Evolutionary conservation across 2,888 invertebrate genomes (phyloP).

Genomic region (Drosophila testacea): DNA sequence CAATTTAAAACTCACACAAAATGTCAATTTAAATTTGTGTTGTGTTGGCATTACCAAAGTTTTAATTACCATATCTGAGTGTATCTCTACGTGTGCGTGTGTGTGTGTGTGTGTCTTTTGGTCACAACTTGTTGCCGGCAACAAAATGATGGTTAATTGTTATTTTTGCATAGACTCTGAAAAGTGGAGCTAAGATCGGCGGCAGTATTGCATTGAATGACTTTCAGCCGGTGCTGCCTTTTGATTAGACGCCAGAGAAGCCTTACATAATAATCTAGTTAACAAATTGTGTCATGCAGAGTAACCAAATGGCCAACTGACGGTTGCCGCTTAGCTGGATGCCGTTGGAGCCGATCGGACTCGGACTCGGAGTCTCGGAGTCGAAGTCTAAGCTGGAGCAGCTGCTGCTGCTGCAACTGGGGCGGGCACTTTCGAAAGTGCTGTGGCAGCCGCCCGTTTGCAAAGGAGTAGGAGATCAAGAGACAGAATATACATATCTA

Average conservation of each 20-base stretch:
- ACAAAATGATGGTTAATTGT: constrained; percentile 75
- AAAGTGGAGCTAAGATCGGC: constrained; percentile 33
- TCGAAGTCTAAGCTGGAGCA: not conserved
- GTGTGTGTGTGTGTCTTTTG: constrained; percentile 15
- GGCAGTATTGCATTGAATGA: constrained; percentile 20
- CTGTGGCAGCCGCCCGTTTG: constrained; percentile 37
- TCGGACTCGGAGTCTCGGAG: not conserved
- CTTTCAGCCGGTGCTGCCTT: constrained; percentile 39
- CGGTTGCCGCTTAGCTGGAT: constrained; percentile 21
- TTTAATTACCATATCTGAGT: constrained; percentile 60
- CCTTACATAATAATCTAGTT: constrained; percentile 78
- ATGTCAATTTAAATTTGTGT: constrained; percentile 61
- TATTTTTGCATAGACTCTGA: constrained; percentile 61
- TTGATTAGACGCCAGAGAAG: constrained; percentile 60
- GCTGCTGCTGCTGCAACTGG: constrained; percentile 52
- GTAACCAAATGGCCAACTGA: constrained; percentile 56
- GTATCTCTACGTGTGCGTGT: constrained; percentile 14
- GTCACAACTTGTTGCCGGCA: constrained; percentile 52
- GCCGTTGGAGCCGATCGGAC: constrained; percentile 13
- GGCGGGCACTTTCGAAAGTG: constrained; percentile 71
- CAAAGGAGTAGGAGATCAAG: constrained; percentile 19
- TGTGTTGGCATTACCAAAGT: constrained; percentile 51
- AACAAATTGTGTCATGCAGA: constrained; percentile 78
- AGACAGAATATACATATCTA: constrained; percentile 33
- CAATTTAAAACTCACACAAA: constrained; percentile 48